Base-by-base conservation (phyloP, 2,113 vertebrate species). In the Butorides virescens region DNA sequence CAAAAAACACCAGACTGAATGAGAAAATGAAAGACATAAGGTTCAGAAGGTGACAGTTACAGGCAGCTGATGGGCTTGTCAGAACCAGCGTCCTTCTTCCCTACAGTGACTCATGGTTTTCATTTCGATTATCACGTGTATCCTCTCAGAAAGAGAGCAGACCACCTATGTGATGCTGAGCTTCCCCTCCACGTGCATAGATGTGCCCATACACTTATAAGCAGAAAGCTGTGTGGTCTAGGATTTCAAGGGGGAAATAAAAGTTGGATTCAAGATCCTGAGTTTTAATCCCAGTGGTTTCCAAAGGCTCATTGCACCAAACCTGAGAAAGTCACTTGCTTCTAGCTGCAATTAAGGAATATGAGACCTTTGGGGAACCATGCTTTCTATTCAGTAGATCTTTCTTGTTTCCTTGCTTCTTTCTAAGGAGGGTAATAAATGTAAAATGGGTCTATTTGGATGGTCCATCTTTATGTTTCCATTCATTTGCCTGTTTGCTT, bases 181-280 rank as follows among this genome's bases (percentile, higher is more conserved):
- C 50, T 94, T 88, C 83, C 76, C 70, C 86, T 92, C 71, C 50
- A 63, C 1, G 0, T 86, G 83, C 50, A 71, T 82, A 59, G 66
- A 59, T 88, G 68, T 95, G 80, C 85, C 93, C 89, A 17, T 90
- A 58, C 56, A 62, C 16, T 73, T 91, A 63, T 25, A 92, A 88
- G 72, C 55, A 91, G 84, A 91, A 85, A 44, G 55, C 75, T 95
- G 95, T 95, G 96, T 96, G 96, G 94, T 97, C 96, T 82, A 76
- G 58, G 58, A 90, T 95, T 96, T 90, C 95, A 95, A 83, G 39
- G 15, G 92, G 75, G 68, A 95, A 93, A 94, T 97, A 97, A 96
- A 96, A 77, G 37, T 79, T 53, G 66, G 73, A 92, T 88, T 91
- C 46, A 11, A 89, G 66, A 96, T 81, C 80, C 88, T 95, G 94